phyloP scores from a whole-genome alignment of 2,888 invertebrate species.

The Xanthia icteritia region DNA sequence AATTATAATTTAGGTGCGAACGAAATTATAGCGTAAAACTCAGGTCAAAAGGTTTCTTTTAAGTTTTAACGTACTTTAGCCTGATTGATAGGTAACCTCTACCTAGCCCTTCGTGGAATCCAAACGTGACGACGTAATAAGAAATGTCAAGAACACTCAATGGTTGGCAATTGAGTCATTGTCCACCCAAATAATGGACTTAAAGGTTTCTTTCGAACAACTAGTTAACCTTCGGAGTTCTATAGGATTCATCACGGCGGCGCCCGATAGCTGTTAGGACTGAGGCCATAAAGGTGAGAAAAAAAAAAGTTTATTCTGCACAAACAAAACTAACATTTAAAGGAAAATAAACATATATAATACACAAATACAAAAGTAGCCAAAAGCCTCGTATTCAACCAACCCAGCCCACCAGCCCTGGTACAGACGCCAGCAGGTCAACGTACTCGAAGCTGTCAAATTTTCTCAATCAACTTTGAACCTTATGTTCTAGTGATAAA shows the following conservation, averaged over 20 bases:
- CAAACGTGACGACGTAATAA: constrained; percentile 14
- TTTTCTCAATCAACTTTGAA: too few species aligned
- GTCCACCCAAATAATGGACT: constrained; percentile 22
- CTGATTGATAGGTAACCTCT: background rate
- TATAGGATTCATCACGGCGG: background rate
- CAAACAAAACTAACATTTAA: too few species aligned
- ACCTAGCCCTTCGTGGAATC: constrained; percentile 6
- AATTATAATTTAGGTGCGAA: too few species aligned
- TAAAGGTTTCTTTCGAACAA: constrained; percentile 35
- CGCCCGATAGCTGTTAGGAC: background rate
- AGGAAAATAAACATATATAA: too few species aligned
- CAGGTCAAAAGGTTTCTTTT: background rate
- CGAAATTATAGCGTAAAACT: background rate
- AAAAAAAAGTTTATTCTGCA: too few species aligned
- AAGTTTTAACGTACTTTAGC: background rate
- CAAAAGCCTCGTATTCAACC: too few species aligned
- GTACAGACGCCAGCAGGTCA: too few species aligned
- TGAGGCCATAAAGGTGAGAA: background rate
- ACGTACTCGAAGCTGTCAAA: too few species aligned
- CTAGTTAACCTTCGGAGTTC: constrained; percentile 36
- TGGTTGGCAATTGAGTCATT: constrained; percentile 24
- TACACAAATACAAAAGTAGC: too few species aligned
- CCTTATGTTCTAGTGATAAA: too few species aligned
- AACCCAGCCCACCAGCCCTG: too few species aligned
- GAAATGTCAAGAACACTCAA: constrained; percentile 35